Conservation (phyloP, 2,797 vertebrate species). For the Galago senegalensis region DNA sequence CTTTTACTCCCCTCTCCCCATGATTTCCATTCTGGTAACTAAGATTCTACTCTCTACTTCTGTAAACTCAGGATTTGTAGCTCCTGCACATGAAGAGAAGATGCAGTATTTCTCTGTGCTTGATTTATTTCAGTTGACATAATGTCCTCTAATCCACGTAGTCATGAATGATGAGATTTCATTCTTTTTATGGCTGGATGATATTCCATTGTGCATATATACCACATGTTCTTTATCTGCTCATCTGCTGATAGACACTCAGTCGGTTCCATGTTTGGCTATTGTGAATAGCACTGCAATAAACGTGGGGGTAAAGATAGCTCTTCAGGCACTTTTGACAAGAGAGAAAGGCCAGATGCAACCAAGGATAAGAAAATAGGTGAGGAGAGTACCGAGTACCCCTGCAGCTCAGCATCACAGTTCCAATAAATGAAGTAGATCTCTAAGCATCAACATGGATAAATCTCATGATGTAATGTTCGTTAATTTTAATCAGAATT, state of each 20-base stretch:
- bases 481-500: constrained; percentile 26
- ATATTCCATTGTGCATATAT: background rate
- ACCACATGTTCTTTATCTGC: background rate
- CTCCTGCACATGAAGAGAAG: background rate
- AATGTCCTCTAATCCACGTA: background rate
- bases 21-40: background rate
- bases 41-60: background rate
- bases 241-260: background rate
- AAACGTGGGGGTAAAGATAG: background rate
- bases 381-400: background rate
- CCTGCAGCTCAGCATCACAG: background rate
- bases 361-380: background rate
- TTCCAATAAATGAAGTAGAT: background rate
- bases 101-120: background rate
- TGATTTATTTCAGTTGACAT: background rate
- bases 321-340: background rate
- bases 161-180: too few relatives aligned
- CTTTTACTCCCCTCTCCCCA: background rate
- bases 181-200: background rate
- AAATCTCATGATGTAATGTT: constrained; percentile 11
- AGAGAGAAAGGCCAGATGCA: background rate
- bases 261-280: background rate
- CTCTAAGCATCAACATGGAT: background rate
- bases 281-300: background rate
- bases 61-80: background rate